A percentile compares a stretch with the other conserved stretches of the same genome.
Conservation (phyloP, 2,888 invertebrate genomes). For the Dioctria linearis region DNA sequence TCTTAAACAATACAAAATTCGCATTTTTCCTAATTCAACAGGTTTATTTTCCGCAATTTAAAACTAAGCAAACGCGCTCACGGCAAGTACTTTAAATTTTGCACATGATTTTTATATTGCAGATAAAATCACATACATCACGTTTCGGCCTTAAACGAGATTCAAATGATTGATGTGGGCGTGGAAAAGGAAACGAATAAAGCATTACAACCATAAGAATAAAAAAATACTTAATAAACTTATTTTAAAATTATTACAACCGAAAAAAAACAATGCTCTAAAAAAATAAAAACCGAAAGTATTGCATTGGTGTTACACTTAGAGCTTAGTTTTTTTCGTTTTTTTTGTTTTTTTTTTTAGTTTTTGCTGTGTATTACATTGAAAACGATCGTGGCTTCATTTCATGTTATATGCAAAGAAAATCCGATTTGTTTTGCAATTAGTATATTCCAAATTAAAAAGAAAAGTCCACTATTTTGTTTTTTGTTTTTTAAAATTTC, state of each 20-base stretch:
- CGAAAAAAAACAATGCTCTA: neutral
- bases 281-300: no score
- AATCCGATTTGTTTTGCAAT: neutral
- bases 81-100: conserved; percentile 23
- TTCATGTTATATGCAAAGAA: neutral
- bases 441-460: neutral
- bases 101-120: conserved; percentile 21
- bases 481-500: neutral
- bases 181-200: neutral
- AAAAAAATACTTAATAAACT: neutral
- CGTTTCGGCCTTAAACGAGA: conserved; percentile 46
- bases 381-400: no score
- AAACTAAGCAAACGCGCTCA: no score
- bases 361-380: no score
- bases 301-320: no score
- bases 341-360: no score
- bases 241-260: neutral
- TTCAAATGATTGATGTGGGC: conserved; percentile 25
- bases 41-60: no score
- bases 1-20: no score
- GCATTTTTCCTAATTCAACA: no score
- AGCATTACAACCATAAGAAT: conserved; percentile 3
- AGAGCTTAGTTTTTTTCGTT: no score
- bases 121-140: conserved; percentile 41
- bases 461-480: neutral